phyloP scores from a whole-genome alignment of 2,113 vertebrate genomes.

The Tachysurus vachellii region DNA sequence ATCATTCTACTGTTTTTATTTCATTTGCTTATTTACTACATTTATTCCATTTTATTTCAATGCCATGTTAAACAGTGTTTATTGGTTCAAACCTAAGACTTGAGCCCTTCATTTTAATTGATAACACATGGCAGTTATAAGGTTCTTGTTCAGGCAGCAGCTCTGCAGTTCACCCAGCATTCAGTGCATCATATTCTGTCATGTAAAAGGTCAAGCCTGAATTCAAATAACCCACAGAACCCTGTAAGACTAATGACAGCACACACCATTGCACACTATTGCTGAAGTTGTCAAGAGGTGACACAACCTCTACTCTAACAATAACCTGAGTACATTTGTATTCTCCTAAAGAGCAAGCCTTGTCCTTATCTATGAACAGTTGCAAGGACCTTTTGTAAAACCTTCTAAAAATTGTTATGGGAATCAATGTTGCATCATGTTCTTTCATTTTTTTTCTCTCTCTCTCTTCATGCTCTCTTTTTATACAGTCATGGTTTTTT shows the following conservation, averaged over 20 bases:
- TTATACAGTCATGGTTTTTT: background rate
- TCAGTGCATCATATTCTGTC: slow-evolving; percentile 28
- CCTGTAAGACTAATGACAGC: slow-evolving; percentile 10
- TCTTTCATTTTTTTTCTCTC: background rate
- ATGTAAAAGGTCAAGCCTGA: slow-evolving; percentile 20
- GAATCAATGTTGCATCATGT: background rate
- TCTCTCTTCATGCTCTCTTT: background rate
- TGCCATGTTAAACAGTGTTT: background rate
- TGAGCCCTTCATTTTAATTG: background rate
- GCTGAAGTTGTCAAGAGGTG: slow-evolving; percentile 6
- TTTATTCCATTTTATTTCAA: background rate
- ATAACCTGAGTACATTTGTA: slow-evolving; percentile 15
- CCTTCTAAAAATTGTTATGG: slow-evolving; percentile 7
- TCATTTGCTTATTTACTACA: no score
- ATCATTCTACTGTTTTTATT: no score
- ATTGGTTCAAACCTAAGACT: background rate
- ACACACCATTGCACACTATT: slow-evolving; percentile 22
- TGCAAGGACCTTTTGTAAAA: slow-evolving; percentile 16
- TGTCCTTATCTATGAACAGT: slow-evolving; percentile 11
- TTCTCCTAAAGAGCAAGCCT: slow-evolving; percentile 31
- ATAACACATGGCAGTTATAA: background rate
- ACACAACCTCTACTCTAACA: slow-evolving; percentile 24
- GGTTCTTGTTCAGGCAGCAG: background rate
- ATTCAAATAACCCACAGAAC: slow-evolving; percentile 37
- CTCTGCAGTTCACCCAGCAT: background rate